Evolutionary conservation across 2,113 vertebrate genomes (phyloP), one percentile per base, ranked within the genome.

Genomic region (Elephantulus edwardii): DNA sequence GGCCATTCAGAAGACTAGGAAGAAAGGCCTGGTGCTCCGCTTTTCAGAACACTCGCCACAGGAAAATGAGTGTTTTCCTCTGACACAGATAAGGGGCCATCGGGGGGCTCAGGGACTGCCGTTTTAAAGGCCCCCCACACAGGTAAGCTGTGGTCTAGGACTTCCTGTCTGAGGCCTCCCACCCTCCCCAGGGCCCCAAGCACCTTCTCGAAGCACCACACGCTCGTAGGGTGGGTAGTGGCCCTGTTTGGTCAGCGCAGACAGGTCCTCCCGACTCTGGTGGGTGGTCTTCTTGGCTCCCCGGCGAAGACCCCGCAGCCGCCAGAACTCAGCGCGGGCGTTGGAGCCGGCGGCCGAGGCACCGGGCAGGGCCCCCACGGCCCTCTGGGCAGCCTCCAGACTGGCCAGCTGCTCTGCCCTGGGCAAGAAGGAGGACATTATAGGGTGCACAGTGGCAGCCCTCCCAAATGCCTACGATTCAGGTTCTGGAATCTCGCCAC

Each of bases 131-230:
- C 1, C 8, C 40, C 6, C 28, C 9, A 33, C 10, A 8, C 5
- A 11, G 62, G 30, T 12, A 24, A 52, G 42, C 30, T 5, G 19
- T 4, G 30, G 3, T 7, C 35, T 8, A 19, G 70, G 71, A 19
- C 3, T 20, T n/a, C 28, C 9, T 3, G 1, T 6, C 26, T 13
- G 8, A 20, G 4, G 0, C 11, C 50, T 7, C 6, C 30, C 8
- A 6, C 38, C 68, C 58, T 26, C 22, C 5, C 33, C 5, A 6
- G 7, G 20, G 58, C 5, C 96, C 35, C 87, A n/a, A n/a, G n/a
- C n/a, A 99, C 99, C 99, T 98, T 99, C 99, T 95, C 98, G 98
- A 74, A 99, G 98, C 80, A 98, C 96, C 72, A 99, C 99, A 28
- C 97, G 98, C 93, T 99, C 99, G 0, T 99, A 99, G 0, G 99